phyloP scores from a whole-genome alignment of 2,113 vertebrate genomes.

The Limnothrissa miodon region DNA sequence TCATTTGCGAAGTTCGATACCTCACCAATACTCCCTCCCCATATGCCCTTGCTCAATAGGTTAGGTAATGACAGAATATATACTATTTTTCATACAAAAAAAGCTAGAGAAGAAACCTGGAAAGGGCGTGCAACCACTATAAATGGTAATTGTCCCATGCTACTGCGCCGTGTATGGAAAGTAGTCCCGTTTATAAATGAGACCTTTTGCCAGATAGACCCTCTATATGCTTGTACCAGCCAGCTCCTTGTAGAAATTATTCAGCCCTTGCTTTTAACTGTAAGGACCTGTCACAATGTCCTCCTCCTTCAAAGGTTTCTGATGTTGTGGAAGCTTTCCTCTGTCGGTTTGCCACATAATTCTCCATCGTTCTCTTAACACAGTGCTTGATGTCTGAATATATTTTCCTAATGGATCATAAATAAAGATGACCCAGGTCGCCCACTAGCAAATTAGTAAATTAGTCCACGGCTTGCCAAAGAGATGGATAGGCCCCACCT shows the following conservation, averaged over 20 bases:
- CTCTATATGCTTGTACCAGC: conserved; percentile 33
- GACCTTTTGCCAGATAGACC: conserved; percentile 28
- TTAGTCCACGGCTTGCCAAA: conserved; percentile 61
- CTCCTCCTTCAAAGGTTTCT: conserved; percentile 20
- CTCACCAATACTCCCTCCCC: conserved; percentile 32
- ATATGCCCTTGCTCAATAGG: conserved; percentile 48
- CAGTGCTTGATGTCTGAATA: conserved; percentile 63
- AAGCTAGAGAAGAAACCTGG: conserved; percentile 52
- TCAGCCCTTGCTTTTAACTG: conserved; percentile 40
- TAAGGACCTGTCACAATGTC: conserved; percentile 45
- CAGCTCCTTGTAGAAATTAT: conserved; percentile 28
- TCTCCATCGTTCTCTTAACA: conserved; percentile 50
- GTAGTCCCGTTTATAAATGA: conserved; percentile 52
- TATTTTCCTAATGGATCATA: conserved; percentile 69
- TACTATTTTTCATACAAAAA: conserved; percentile 57
- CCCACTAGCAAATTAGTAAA: conserved; percentile 70
- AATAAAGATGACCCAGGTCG: conserved; percentile 62
- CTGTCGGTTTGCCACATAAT: conserved; percentile 37
- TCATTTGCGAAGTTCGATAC: conserved; percentile 52
- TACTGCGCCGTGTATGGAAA: conserved; percentile 54
- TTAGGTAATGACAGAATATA: conserved; percentile 61
- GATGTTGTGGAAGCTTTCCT: conserved; percentile 30
- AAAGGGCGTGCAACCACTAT: conserved; percentile 59
- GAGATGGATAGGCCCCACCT: conserved; percentile 57
- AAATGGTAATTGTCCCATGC: conserved; percentile 66